Evolutionary conservation across 2,797 vertebrate species (phyloP).

Genomic region (Phalanger gymnotis): DNA sequence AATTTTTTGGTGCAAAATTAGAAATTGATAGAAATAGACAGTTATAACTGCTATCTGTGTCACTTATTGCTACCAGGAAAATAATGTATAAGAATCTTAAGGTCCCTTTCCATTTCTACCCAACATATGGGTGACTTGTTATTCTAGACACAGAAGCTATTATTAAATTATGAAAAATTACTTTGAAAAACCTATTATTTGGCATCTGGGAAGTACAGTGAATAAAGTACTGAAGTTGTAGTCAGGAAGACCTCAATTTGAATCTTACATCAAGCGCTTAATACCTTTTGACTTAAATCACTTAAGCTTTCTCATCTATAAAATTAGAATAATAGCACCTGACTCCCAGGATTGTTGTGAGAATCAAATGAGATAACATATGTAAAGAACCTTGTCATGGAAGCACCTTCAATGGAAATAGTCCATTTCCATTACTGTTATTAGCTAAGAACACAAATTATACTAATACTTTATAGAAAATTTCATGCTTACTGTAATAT

Average conservation of each 20-base stretch:
- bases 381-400: not conserved
- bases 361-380: constrained; percentile 16
- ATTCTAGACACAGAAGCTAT: too few species aligned
- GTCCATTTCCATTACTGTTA: too few species aligned
- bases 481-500: too few species aligned
- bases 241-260: not conserved
- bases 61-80: not conserved
- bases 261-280: not conserved
- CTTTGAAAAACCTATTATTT: too few species aligned
- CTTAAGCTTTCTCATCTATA: not conserved
- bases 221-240: too few species aligned
- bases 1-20: not conserved
- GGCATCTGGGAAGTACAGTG: too few species aligned
- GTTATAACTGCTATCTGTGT: not conserved
- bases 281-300: not conserved
- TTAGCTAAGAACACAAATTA: too few species aligned
- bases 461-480: too few species aligned
- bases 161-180: too few species aligned
- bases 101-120: too few species aligned
- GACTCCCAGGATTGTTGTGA: not conserved
- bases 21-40: constrained; percentile 13
- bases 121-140: not conserved
- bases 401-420: too few species aligned
- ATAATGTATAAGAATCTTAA: too few species aligned
- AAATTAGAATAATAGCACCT: constrained; percentile 22